Base-by-base conservation (phyloP, 2,797 vertebrate species). In the Leptatherina wallacei region DNA sequence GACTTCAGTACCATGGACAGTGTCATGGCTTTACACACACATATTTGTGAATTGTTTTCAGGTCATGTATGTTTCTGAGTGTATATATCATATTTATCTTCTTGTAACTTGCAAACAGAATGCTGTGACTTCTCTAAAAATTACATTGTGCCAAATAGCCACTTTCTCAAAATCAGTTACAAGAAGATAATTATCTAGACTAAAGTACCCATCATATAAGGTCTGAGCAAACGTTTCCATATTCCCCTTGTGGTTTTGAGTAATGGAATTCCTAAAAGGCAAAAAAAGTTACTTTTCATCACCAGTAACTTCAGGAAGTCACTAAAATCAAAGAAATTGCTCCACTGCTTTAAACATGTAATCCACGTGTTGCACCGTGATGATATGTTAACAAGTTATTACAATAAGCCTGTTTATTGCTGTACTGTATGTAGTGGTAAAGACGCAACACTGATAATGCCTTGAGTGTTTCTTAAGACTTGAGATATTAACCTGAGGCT, bases 1-100 rank as follows among this genome's bases (percentile, higher is more conserved):
- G 18, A 40, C 35, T 56, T 67, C 65, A 67, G 65, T 52, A 67
- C 65, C 54, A 32, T 44, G 54, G 54, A 69, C 22, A 61, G 33
- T 10, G 42, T 40, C n/a, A 12, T 44, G 16, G n/a, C 11, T 54
- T 29, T 29, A 47, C 51, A 52, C 20, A 9, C 24, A 27, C 11
- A 54, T 13, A 12, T 14, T 13, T 1, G 8, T 4, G 1, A 54
- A 13, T 29, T 54, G 52, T 54, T 54, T 29, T 54, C 2, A 27
- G 52, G 52, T 29, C 12, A 16, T 27, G 4, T 22, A 51, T 16
- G 5, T 54, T 54, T 29, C 24, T 29, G 0, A 7, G 4, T 29
- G 24, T 13, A 16, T 54, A 54, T 6, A 7, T 29, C 13, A 54
- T 29, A 54, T 5, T 54, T 13, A 27, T 52, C 1, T 12, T 29